Evolutionary conservation across 2,113 vertebrate species (phyloP), one percentile per base, ranked within the genome.

Genomic region (Trochalopteron elliotii): DNA sequence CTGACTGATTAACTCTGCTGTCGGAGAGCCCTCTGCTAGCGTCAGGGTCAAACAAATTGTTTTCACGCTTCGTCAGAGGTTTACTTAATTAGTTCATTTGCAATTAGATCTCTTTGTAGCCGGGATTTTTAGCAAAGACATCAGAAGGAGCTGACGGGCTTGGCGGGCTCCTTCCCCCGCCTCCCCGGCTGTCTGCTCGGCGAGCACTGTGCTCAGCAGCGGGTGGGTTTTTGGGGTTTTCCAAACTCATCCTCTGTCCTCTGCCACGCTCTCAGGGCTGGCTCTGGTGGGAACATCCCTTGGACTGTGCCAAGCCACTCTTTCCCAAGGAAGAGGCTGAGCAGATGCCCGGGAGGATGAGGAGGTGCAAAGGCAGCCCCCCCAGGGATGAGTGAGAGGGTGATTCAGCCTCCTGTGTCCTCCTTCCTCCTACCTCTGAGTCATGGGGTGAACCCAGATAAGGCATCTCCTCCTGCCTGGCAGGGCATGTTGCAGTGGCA

Each of bases 11-110:
- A 98, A 98, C 98, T 98, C 98, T 8, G 78, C 97, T 96, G 97
- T 98, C 97, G 96, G 95, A 89, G 95, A 96, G 97, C 97, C 97
- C 98, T 97, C 97, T 95, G 96, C 97, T 81, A 98, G 98, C 97
- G 97, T 98, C 98, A 98, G 97, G 98, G 98, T 98, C 98, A 98
- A 97, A 98, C 98, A 98, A 98, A 99, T 98, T 98, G 98, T 98
- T 98, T 98, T 98, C 98, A 98, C 98, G 98, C 98, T 98, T 98
- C 97, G 96, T 98, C 98, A 98, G 98, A 98, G 97, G 98, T 98
- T 98, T 98, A 98, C 98, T 98, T 98, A 98, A 98, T 99, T 98
- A 98, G 98, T 98, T 98, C 98, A 98, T 98, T 98, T 98, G 98
- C 98, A 98, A 98, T 98, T 98, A 98, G 98, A 98, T 98, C 98